These are phyloP conservation scores for Euborellia annulipes DNA, from an alignment of 1,140 invertebrate species.

Conservation along the genomic window DNA sequence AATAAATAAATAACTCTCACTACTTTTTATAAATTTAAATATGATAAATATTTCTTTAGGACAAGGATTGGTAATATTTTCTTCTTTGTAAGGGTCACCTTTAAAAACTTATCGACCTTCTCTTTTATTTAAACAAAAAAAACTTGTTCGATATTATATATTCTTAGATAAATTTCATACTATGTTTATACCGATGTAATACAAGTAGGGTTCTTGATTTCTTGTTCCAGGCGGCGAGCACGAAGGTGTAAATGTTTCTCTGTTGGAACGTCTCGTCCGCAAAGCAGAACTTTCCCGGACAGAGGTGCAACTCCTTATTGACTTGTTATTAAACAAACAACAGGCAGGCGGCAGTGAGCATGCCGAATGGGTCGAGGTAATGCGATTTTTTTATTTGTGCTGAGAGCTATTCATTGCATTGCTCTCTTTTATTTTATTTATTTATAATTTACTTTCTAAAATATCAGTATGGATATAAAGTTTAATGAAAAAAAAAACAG, in stretches of 20 bases:
- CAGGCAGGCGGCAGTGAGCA: conserved; percentile 53
- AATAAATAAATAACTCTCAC: too few relatives aligned
- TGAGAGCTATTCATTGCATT: too few relatives aligned
- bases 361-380: conserved; percentile 71
- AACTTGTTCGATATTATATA: not conserved
- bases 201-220: conserved; percentile 12
- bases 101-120: conserved; percentile 11
- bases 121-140: not conserved
- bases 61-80: too few relatives aligned
- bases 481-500: too few relatives aligned
- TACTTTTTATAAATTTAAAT: too few relatives aligned
- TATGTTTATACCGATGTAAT: not conserved
- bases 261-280: conserved; percentile 55
- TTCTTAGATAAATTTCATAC: not conserved
- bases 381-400: too few relatives aligned
- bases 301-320: conserved; percentile 77
- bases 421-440: too few relatives aligned
- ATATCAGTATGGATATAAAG: too few relatives aligned
- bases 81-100: too few relatives aligned
- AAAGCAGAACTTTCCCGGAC: conserved; percentile 62
- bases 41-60: too few relatives aligned
- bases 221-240: conserved; percentile 35
- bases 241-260: conserved; percentile 44
- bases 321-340: conserved; percentile 72
- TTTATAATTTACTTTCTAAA: too few relatives aligned